Conservation (phyloP, 2,888 invertebrate genomes). For the Drosophila vallismaia region DNA sequence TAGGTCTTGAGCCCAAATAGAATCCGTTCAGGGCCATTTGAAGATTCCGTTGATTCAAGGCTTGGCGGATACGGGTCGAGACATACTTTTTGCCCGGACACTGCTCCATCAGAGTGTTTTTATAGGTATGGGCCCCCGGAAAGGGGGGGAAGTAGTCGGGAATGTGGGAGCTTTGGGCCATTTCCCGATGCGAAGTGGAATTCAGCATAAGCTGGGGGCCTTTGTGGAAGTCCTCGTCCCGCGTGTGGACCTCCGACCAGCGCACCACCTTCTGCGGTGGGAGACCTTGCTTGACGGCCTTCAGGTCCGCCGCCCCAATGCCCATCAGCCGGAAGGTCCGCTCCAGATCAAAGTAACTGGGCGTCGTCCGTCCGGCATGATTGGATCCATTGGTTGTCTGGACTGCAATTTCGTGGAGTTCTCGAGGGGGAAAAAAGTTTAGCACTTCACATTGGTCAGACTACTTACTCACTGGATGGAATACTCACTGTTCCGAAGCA, state of each 20-base stretch:
- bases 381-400: constrained; percentile 9
- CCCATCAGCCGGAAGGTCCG: constrained; percentile 28
- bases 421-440: constrained; percentile 12
- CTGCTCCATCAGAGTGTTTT: constrained; percentile 17
- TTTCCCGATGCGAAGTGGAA: neutral
- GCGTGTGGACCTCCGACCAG: neutral
- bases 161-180: constrained; percentile 24
- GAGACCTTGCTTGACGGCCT: no score
- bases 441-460: no score
- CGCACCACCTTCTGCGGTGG: neutral
- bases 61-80: constrained; percentile 11
- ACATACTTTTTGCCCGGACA: neutral
- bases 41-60: neutral
- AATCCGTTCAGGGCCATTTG: constrained; percentile 34
- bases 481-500: constrained; percentile 46
- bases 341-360: constrained; percentile 54
- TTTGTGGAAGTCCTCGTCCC: constrained; percentile 25
- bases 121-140: constrained; percentile 49
- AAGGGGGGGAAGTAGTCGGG: constrained; percentile 50
- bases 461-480: no score
- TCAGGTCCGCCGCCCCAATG: constrained; percentile 12
- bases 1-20: constrained; percentile 10
- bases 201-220: neutral
- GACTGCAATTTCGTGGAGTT: constrained; percentile 26
- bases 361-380: constrained; percentile 45